These are phyloP conservation scores for Stomatorhinus walkeri DNA, from an alignment of 2,797 vertebrate genomes.

Conservation along the genomic window DNA sequence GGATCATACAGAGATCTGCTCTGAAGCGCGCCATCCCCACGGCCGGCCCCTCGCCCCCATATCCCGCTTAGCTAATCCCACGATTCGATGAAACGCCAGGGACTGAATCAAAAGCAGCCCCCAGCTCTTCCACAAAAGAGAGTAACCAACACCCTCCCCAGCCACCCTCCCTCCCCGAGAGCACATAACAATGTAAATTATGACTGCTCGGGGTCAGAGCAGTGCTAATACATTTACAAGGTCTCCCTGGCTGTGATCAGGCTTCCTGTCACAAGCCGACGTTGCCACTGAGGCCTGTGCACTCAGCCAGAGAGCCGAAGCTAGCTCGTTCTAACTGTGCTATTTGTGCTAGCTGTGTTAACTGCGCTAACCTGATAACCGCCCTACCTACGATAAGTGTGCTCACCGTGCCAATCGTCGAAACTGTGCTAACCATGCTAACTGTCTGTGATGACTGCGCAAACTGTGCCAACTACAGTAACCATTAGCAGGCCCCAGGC, in stretches of 20 bases:
- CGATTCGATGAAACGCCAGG: background rate
- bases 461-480: background rate
- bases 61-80: constrained; percentile 10
- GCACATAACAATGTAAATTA: background rate
- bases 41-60: background rate
- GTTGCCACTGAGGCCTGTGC: background rate
- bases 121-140: background rate
- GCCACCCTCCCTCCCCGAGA: background rate
- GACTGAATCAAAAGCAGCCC: constrained; percentile 1
- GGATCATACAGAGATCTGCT: background rate
- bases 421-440: background rate
- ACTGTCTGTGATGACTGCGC: background rate
- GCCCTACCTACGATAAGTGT: background rate
- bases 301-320: background rate
- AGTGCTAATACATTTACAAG: constrained; percentile 1
- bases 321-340: background rate
- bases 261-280: background rate
- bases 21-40: background rate
- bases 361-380: background rate
- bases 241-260: background rate
- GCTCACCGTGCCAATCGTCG: background rate
- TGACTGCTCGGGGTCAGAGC: background rate
- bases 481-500: background rate
- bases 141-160: background rate
- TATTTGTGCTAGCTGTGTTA: background rate